Base-by-base conservation (phyloP, 2,113 vertebrate genomes). In the Hippocampus guttulatus region DNA sequence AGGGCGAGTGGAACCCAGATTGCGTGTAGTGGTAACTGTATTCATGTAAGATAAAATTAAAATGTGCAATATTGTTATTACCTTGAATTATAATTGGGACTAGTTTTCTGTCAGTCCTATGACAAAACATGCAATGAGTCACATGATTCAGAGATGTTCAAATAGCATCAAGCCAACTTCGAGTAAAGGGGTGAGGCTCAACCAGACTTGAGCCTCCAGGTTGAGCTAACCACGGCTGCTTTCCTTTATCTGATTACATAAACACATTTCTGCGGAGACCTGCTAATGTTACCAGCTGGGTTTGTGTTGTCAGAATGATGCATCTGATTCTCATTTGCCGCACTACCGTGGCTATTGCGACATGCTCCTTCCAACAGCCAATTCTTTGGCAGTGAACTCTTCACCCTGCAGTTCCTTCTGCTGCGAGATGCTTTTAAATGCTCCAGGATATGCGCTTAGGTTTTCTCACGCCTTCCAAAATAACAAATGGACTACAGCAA, bases 351-450 rank as follows among this genome's bases (percentile, higher is more conserved):
- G n/a, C 70, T 71, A 69, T 87, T 82, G 81, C 80, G 49, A 27
- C 38, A 3, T 10, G 43, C 45, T 64, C 51, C 49, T 75, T 23
- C 75, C 73, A 84, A 84, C 51, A 70, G 65, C 73, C 67, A 33
- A 18, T 77, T 79, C 78, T 78, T 80, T 84, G 80, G 70, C 58
- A 54, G 30, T 80, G 82, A 87, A 84, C 78, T 83, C 75, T 81
- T 79, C 84, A 87, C 75, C 80, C 70, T 55, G 14, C 49, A 61
- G 71, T 79, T 67, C 41, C 66, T 57, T 38, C 15, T 33, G 30
- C 60, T 47, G 45, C 45, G 0, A 16, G 45, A 15, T 47, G 45
- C 45, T 49, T 15, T 47, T 16, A 49, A 49, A 49, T 49, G 47
- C 16, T 18, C 47, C 47, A 49, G 16, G 16, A 49, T 15, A 49